Base-by-base conservation (phyloP, 2,113 vertebrate species). In the Festucalex cinctus region DNA sequence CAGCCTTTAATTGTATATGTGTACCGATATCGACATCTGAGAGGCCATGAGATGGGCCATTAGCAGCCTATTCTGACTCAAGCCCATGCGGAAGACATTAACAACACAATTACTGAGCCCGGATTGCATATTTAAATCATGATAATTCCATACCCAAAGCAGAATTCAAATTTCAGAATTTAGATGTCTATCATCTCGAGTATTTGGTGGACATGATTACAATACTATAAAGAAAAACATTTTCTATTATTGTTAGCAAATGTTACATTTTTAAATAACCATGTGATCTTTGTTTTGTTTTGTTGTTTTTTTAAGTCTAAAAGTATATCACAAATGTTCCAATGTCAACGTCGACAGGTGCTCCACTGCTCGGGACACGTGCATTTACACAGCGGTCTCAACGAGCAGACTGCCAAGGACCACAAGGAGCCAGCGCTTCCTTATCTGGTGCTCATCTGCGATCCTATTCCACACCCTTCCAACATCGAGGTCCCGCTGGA, bases 401-500 rank as follows among this genome's bases (percentile, higher is more conserved):
- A 81, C 20, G 93, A 90, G 72, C 88, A 93, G 32, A 88, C 81
- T 39, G 80, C 89, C 64, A 92, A 92, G 0, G 95, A 91, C 0
- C 94, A 93, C 75, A 94, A 93, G 85, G 94, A 95, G 74, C 91
- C 93, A 16, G 88, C 92, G 6, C 92, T 95, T 83, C 96, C 94
- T 0, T 98, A 95, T 81, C 88, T 99, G 91, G 94, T 98, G 83
- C 77, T 99, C 81, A 97, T 98, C 87, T 99, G 96, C 79, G 95
- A 98, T 84, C 94, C 97, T 66, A 97, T 99, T 85, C 97, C 95
- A 70, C 97, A 99, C 78, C 97, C 97, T 1, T 95, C 95, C 70
- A 98, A 98, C 90, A 98, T 98, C 26, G 97, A 99, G 88, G 94
- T 95, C 71, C 96, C 96, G 41, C 87, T 99, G 91, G 97, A 98